Evolutionary conservation across 2,113 vertebrate genomes (phyloP), one percentile per base, ranked within the genome.

Genomic region (Lutjanus erythropterus): DNA sequence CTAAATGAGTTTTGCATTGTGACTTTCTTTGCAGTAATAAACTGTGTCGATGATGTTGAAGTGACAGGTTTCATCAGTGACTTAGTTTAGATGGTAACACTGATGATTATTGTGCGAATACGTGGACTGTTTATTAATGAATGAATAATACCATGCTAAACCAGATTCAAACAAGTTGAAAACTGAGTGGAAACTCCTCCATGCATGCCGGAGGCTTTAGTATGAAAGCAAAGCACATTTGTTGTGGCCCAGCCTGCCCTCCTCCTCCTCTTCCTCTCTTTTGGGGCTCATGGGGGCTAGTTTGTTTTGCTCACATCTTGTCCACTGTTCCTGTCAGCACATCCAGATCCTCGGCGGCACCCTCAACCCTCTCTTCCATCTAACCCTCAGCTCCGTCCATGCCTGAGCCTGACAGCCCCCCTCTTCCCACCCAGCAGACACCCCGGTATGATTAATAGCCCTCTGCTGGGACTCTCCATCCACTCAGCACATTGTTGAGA

Each of bases 401-500:
- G 71, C 65, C 76, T 50, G 67, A 82, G 66, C 46, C 72, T 53
- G 19, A 39, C n/a, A n/a, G n/a, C 21, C 64, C 29, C 41, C 77
- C 77, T 59, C 77, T 75, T 59, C 35, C 68, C 49, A 55, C 60
- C 76, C 37, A 70, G 53, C 81, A 70, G 69, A 72, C 87, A 87
- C 71, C 74, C 77, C 14, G 52, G 83, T 31, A 86, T 96, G 95
- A 97, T 96, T 96, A 96, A 97, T 96, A 91, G 91, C 91, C 80
- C 91, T 93, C 60, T 85, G 81, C 92, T 92, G 90, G 90, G 95
- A 95, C 93, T 90, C 94, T 95, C 86, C 72, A 91, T 94, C 91
- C 92, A 96, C 90, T 95, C 94, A 95, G 92, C 90, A 94, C 90
- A 95, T 93, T 93, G 95, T 67, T 94, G 94, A 95, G 95, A 94